Conservation (phyloP, 2,113 vertebrate species). For the Suricata suricatta region DNA sequence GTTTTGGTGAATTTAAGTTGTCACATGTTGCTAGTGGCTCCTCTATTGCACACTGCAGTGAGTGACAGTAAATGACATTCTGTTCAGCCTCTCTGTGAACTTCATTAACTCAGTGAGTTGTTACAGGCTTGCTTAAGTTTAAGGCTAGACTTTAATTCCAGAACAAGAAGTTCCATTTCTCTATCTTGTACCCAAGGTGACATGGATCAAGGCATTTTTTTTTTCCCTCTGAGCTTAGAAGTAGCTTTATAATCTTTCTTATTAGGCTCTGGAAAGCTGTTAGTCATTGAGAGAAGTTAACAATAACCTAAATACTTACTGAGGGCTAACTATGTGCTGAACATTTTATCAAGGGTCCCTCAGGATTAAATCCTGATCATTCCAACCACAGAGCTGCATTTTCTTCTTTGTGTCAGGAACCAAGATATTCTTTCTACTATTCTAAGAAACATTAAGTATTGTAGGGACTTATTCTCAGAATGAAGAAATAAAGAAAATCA, state of each 20-base stretch:
- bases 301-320: background rate
- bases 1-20: background rate
- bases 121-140: background rate
- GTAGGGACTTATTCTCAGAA: background rate
- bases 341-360: background rate
- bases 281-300: background rate
- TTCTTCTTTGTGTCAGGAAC: background rate
- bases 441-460: background rate
- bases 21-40: background rate
- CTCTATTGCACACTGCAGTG: background rate
- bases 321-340: background rate
- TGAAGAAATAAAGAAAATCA: background rate
- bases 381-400: background rate
- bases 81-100: background rate
- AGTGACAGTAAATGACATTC: background rate
- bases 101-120: background rate
- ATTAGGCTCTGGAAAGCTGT: background rate
- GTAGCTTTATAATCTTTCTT: background rate
- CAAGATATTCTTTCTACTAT: background rate
- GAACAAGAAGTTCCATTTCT: background rate
- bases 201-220: background rate
- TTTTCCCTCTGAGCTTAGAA: background rate
- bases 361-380: background rate
- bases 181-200: background rate
- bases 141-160: background rate